Base-by-base conservation (phyloP, 2,888 invertebrate genomes). In the Cephus sareptanus region DNA sequence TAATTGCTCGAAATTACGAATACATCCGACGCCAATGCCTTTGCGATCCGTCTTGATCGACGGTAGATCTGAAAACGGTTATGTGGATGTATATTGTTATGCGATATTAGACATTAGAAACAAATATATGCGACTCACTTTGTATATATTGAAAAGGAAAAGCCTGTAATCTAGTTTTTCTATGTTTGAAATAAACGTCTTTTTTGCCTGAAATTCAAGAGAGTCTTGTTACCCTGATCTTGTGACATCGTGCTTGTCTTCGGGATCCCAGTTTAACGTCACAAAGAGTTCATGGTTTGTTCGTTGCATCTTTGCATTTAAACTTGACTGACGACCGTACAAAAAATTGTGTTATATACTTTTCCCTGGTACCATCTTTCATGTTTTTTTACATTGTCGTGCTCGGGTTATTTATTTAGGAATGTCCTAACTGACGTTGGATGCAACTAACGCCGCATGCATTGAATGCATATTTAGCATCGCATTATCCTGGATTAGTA, bases 391-490 rank as follows among this genome's bases (percentile, higher is more conserved):
- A n/a, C 30, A 34, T 75, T 56, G 11, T 31, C 75, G 34, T 69
- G 31, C 34, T 69, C 34, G 69, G 31, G 23, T 69, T 33, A n/a
- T 75, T 84, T 82, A 80, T 78, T 79, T 80, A 80, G 81, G 77
- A 82, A 79, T 82, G 79, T 81, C 85, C 81, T 88, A 88, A 87
- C 86, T 78, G 86, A 81, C 83, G 87, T 86, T 87, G 89, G 86
- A 86, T 85, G 86, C 87, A 86, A 90, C 87, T 90, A 90, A 90
- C 86, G 89, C 86, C 87, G 90, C 90, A 89, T 90, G 89, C 84
- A 87, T 86, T 85, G 83, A 85, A 87, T 85, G 83, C 82, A 85
- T 79, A 75, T 23, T n/a, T 82, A 81, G 83, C 86, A 83, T 82
- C 83, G 83, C 80, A 81, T 82, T 84, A 73, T 81, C 76, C 37